Percentiles rank a stretch among this genome's conserved stretches.
Evolutionary conservation across 1,140 invertebrate genomes (phyloP).

Genomic region (Schlechtendalia chinensis): DNA sequence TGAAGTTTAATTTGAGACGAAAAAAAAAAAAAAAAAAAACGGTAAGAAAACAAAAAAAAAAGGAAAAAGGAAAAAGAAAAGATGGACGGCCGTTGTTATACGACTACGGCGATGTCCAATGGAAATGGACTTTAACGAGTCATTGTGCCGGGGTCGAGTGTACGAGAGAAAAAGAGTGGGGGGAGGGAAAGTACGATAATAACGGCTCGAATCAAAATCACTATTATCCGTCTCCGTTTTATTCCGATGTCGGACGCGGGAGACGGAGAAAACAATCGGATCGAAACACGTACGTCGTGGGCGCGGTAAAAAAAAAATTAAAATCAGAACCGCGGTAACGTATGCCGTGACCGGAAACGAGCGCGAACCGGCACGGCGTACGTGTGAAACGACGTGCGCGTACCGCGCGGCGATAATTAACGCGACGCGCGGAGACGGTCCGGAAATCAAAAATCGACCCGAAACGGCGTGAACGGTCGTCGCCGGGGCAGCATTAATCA

Average conservation of each 20-base stretch:
- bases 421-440: background rate
- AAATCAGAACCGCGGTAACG: no score
- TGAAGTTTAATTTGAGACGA: conserved; percentile 49
- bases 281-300: background rate
- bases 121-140: conserved; percentile 46
- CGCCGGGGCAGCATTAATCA: conserved; percentile 30
- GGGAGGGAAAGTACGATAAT: conserved; percentile 3
- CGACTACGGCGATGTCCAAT: background rate
- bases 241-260: background rate
- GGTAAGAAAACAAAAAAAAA: conserved; percentile 29
- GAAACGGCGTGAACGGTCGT: background rate
- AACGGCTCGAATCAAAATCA: conserved; percentile 30
- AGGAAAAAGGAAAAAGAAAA: conserved; percentile 25
- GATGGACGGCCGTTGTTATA: conserved; percentile 37
- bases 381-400: no score
- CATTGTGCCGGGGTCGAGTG: conserved; percentile 33
- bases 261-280: background rate
- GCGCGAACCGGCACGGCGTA: no score
- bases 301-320: no score
- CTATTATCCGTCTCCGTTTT: background rate
- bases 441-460: conserved; percentile 49
- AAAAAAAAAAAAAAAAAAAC: conserved; percentile 42
- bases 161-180: background rate
- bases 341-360: no score
- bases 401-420: no score